Percentiles rank a stretch among this genome's conserved stretches.
Conservation (phyloP, 2,888 invertebrate genomes). For the Lordiphosa andalusiaca region DNA sequence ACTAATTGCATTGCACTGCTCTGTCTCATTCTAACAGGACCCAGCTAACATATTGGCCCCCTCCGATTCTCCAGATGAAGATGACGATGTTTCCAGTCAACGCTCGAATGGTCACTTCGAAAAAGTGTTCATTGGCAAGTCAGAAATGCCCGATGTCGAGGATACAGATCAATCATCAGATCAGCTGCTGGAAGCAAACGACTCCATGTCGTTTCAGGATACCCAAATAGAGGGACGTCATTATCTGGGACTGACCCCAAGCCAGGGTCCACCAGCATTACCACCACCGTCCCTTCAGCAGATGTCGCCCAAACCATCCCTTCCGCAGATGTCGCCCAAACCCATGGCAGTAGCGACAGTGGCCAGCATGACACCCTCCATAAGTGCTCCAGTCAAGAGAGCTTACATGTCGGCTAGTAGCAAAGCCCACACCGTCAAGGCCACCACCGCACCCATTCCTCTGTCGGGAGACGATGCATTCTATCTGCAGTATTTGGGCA, state of each 20-base stretch:
- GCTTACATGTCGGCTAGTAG: too few relatives aligned
- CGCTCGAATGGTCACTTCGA: conserved; percentile 27
- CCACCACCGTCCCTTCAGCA: too few relatives aligned
- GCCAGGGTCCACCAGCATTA: background rate
- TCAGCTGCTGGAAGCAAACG: background rate
- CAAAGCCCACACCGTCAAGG: too few relatives aligned
- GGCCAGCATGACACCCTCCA: too few relatives aligned
- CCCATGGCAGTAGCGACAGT: too few relatives aligned
- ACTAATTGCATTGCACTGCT: background rate
- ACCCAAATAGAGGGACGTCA: too few relatives aligned
- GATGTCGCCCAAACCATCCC: too few relatives aligned
- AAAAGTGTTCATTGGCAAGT: conserved; percentile 31
- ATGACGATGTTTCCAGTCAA: conserved; percentile 1
- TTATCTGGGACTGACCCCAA: too few relatives aligned
- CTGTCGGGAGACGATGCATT: conserved; percentile 28
- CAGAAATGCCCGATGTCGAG: conserved; percentile 32
- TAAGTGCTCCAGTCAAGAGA: too few relatives aligned
- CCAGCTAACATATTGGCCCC: background rate
- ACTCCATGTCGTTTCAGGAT: too few relatives aligned
- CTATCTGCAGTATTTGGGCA: conserved; percentile 41
- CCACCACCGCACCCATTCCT: background rate
- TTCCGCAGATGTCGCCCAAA: too few relatives aligned
- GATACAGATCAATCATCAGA: conserved; percentile 8
- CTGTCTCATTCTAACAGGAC: conserved; percentile 3
- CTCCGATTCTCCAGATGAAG: background rate